Percentiles rank a stretch among this genome's conserved stretches.
Evolutionary conservation across 2,797 vertebrate species (phyloP).

Genomic region (Astyanax mexicanus): DNA sequence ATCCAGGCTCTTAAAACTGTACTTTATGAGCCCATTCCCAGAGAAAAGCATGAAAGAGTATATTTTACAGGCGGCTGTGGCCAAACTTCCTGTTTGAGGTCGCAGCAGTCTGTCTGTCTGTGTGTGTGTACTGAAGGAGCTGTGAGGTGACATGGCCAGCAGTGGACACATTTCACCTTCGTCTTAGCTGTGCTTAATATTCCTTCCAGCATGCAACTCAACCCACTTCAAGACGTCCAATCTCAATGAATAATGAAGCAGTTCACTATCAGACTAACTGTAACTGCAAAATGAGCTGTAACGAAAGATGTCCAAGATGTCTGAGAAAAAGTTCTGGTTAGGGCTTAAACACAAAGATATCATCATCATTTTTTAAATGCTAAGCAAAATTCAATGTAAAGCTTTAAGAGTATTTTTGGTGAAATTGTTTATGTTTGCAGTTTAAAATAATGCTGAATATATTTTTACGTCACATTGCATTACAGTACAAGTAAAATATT

Average conservation of each 20-base stretch:
- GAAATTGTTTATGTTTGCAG: too few species aligned
- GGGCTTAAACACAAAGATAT: too few species aligned
- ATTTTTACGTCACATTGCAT: too few species aligned
- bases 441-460: too few species aligned
- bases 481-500: too few species aligned
- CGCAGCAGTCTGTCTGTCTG: conserved; percentile 49
- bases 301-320: neutral
- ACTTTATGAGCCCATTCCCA: neutral
- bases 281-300: neutral
- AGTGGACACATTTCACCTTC: neutral
- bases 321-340: too few species aligned
- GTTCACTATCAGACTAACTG: neutral
- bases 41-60: conserved; percentile 50
- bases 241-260: neutral
- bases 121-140: too few species aligned
- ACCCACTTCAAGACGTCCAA: neutral
- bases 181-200: neutral
- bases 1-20: neutral
- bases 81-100: conserved; percentile 66
- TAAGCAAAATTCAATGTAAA: too few species aligned
- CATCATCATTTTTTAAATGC: too few species aligned
- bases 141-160: neutral
- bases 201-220: neutral
- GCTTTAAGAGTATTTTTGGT: too few species aligned
- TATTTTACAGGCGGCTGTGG: conserved; percentile 26